A percentile compares a stretch with the other conserved stretches of the same genome.
phyloP scores from a whole-genome alignment of 1,140 invertebrate species.

The Rhagoletis zephyria region DNA sequence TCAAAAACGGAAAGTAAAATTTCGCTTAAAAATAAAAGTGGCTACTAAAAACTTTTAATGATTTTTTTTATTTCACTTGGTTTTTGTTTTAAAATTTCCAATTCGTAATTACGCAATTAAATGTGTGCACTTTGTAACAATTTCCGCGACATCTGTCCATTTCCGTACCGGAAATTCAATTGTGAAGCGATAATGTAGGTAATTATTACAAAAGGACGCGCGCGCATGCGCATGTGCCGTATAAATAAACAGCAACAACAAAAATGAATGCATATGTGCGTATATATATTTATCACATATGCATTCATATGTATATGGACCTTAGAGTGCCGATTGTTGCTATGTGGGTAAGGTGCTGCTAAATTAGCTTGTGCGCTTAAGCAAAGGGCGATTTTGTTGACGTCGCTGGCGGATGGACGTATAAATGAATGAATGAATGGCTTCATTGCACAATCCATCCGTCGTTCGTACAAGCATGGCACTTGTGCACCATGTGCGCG shows the following conservation, averaged over 20 bases:
- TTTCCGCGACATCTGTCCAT: constrained; percentile 71
- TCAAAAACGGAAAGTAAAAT: constrained; percentile 2
- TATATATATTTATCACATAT: no score
- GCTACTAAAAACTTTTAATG: neutral
- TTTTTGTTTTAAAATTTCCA: constrained; percentile 50
- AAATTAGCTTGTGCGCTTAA: constrained; percentile 25
- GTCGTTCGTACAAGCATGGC: neutral
- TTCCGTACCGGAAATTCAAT: constrained; percentile 70
- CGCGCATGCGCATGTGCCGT: constrained; percentile 60
- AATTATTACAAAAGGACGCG: constrained; percentile 73
- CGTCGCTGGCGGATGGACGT: neutral
- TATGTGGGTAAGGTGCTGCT: neutral
- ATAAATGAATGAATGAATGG: neutral
- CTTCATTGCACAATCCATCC: constrained; percentile 10
- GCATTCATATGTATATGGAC: no score
- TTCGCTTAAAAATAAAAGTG: constrained; percentile 11
- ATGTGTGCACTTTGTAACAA: constrained; percentile 70
- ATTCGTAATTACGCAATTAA: constrained; percentile 71
- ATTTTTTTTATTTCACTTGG: neutral
- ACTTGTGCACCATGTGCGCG: constrained; percentile 34
- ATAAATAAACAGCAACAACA: neutral
- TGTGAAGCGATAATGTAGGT: constrained; percentile 65
- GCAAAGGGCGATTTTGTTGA: constrained; percentile 39
- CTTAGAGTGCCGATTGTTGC: neutral
- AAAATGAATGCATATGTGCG: neutral